Percentiles rank a stretch among this genome's conserved stretches.
Evolutionary conservation across 2,797 vertebrate species (phyloP).

Genomic region (Bradypus variegatus): DNA sequence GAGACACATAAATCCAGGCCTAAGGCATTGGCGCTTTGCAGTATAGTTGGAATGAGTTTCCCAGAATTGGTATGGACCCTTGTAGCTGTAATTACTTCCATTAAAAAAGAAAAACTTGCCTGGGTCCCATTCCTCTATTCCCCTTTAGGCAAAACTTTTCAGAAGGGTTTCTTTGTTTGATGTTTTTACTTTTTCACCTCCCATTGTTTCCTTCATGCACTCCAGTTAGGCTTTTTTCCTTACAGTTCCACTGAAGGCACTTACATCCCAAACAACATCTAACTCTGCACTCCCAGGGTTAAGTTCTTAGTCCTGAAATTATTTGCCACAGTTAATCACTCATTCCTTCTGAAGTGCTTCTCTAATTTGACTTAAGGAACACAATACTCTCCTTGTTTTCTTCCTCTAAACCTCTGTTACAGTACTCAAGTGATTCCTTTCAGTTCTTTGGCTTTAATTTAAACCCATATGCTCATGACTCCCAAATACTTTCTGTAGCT

Average conservation of each 20-base stretch:
- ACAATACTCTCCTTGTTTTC: neutral
- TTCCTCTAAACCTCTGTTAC: neutral
- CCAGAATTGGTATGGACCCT: neutral
- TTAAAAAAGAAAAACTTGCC: neutral
- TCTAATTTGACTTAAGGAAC: neutral
- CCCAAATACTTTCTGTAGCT: neutral
- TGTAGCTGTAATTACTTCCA: neutral
- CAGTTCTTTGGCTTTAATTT: constrained; percentile 6
- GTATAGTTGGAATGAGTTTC: too few species aligned
- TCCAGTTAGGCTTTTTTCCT: neutral
- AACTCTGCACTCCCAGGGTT: neutral
- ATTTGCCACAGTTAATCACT: neutral
- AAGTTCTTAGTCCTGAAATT: neutral
- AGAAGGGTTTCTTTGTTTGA: neutral
- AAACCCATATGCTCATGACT: neutral
- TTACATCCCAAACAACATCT: neutral
- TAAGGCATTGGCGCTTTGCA: too few species aligned
- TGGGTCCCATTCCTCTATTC: neutral
- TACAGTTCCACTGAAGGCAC: neutral
- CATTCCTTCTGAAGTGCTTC: neutral
- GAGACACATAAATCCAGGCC: too few species aligned
- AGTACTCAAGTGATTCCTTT: neutral
- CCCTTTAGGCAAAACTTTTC: neutral
- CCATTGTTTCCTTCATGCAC: neutral
- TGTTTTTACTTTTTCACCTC: neutral